Percentiles rank a stretch among this genome's conserved stretches.
Conservation (phyloP, 2,888 invertebrate species). For the Dynastes maya region DNA sequence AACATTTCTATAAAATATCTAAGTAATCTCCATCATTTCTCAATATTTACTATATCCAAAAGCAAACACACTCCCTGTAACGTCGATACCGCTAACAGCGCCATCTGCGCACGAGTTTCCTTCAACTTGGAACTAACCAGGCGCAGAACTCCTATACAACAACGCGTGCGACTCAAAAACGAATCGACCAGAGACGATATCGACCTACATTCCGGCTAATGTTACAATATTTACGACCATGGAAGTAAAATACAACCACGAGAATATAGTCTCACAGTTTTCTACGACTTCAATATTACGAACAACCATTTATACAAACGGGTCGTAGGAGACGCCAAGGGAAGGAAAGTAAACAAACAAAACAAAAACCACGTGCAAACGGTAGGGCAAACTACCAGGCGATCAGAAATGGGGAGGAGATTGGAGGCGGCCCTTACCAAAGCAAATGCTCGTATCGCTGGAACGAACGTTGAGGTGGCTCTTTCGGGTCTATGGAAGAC, state of each 20-base stretch:
- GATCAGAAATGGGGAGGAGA: conserved; percentile 58
- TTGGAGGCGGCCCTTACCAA: conserved; percentile 52
- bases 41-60: too few species aligned
- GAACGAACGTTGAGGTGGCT: neutral
- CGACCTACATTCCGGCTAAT: neutral
- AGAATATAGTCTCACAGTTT: too few species aligned
- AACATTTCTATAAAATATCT: too few species aligned
- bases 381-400: conserved; percentile 63
- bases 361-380: conserved; percentile 57
- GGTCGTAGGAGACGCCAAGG: neutral
- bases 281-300: too few species aligned
- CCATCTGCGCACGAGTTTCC: conserved; percentile 2
- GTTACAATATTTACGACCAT: neutral
- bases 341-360: conserved; percentile 8
- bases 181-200: neutral
- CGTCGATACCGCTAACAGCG: neutral
- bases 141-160: too few species aligned
- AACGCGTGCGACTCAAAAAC: neutral
- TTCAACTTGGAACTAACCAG: neutral
- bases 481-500: neutral
- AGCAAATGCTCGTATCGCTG: conserved; percentile 15
- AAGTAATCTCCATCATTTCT: too few species aligned
- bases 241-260: too few species aligned
- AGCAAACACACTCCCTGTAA: too few species aligned
- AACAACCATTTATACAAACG: too few species aligned